phyloP scores from a whole-genome alignment of 1,140 invertebrate genomes.

The Coenobita brevimanus region DNA sequence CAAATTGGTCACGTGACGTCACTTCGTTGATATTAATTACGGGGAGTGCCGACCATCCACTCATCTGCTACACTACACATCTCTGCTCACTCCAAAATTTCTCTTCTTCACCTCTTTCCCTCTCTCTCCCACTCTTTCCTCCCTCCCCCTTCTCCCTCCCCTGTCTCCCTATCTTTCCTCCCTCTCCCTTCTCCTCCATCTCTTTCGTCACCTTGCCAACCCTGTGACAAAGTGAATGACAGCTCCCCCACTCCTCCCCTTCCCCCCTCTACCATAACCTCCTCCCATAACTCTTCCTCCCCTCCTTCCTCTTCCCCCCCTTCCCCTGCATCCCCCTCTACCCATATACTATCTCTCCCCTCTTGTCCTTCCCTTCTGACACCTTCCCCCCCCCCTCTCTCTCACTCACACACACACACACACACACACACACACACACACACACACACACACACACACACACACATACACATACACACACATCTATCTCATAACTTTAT shows the following conservation, averaged over 20 bases:
- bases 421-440: too few species aligned
- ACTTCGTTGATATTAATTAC: neutral
- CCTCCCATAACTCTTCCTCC: slow-evolving; percentile 12
- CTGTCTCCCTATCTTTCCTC: slow-evolving; percentile 9
- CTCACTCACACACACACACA: too few species aligned
- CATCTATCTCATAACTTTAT: too few species aligned
- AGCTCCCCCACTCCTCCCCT: neutral
- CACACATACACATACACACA: too few species aligned
- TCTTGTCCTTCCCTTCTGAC: too few species aligned
- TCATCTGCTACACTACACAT: neutral
- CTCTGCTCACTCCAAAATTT: neutral
- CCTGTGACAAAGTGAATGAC: too few species aligned
- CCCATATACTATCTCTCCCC: too few species aligned
- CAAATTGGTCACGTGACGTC: too few species aligned
- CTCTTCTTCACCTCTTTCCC: neutral
- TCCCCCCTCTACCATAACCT: neutral
- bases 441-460: too few species aligned
- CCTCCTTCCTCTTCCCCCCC: too few species aligned
- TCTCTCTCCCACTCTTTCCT: neutral
- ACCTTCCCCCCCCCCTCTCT: too few species aligned
- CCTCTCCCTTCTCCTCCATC: neutral
- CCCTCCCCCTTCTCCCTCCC: neutral
- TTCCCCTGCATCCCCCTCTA: too few species aligned
- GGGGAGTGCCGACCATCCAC: neutral
- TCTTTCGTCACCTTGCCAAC: neutral